Conservation (phyloP, 2,797 vertebrate genomes). For the Coluber constrictor region DNA sequence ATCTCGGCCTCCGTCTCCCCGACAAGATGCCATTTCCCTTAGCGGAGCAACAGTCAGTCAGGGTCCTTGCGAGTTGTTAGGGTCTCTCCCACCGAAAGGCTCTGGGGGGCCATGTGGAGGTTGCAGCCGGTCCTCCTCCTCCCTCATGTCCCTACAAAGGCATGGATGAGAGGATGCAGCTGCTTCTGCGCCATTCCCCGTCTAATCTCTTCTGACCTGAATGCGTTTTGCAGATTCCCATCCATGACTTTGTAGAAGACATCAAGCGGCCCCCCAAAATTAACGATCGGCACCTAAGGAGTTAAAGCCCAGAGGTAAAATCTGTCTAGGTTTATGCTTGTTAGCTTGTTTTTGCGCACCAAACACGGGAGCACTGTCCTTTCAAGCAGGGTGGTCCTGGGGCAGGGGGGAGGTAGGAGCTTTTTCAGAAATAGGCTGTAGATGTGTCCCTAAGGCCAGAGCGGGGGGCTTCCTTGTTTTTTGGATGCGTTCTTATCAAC, state of each 20-base stretch:
- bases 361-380: neutral
- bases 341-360: conserved; percentile 37
- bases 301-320: conserved; percentile 67
- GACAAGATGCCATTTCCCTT: fast-evolving
- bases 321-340: conserved; percentile 60
- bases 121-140: neutral
- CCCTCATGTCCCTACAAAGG: conserved; percentile 5
- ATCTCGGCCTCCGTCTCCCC: neutral
- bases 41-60: conserved; percentile 7
- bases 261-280: conserved; percentile 54
- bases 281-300: conserved; percentile 64
- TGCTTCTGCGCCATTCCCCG: conserved; percentile 38
- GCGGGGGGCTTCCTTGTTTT: neutral
- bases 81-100: fast-evolving
- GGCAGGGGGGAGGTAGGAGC: too few species aligned
- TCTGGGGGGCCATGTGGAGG: too few species aligned
- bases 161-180: conserved; percentile 31
- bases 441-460: neutral
- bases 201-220: conserved; percentile 72
- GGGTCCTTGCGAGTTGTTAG: neutral
- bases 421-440: too few species aligned
- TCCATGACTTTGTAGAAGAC: conserved; percentile 76
- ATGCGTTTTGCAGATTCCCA: conserved; percentile 80
- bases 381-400: fast-evolving
- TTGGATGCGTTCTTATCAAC: neutral